A percentile compares a stretch with the other conserved stretches of the same genome.
These are phyloP conservation scores for Eudyptes chrysolophus DNA, from an alignment of 2,113 vertebrate genomes.

Conservation along the genomic window DNA sequence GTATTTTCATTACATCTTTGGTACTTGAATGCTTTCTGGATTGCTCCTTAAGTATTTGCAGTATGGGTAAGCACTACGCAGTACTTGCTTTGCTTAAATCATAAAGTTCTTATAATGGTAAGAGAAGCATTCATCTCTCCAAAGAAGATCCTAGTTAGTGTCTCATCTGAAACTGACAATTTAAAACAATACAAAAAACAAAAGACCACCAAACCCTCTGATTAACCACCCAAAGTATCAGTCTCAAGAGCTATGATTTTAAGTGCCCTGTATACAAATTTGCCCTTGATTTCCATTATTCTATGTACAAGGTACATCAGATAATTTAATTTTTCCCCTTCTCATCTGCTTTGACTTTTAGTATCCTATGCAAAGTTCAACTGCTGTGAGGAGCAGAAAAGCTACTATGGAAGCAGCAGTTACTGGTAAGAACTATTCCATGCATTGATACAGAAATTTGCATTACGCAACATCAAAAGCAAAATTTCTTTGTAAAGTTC, in stretches of 20 bases:
- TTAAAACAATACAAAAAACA: not conserved
- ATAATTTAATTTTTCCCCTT: not conserved
- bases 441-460: not conserved
- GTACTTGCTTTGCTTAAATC: not conserved
- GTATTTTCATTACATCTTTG: not conserved
- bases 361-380: not conserved
- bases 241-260: not conserved
- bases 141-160: not conserved
- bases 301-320: not conserved
- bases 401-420: not conserved
- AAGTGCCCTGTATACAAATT: not conserved
- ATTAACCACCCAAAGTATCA: not conserved
- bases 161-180: not conserved
- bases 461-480: not conserved
- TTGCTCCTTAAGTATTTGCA: not conserved
- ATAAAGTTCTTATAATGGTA: not conserved
- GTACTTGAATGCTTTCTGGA: not conserved
- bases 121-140: not conserved
- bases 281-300: not conserved
- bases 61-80: not conserved
- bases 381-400: not conserved
- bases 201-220: accelerated
- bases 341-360: not conserved
- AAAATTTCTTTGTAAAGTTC: not conserved
- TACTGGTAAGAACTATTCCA: not conserved